A percentile compares a stretch with the other conserved stretches of the same genome.
Conservation (phyloP, 1,140 invertebrate species). For the Telenomus remus region DNA sequence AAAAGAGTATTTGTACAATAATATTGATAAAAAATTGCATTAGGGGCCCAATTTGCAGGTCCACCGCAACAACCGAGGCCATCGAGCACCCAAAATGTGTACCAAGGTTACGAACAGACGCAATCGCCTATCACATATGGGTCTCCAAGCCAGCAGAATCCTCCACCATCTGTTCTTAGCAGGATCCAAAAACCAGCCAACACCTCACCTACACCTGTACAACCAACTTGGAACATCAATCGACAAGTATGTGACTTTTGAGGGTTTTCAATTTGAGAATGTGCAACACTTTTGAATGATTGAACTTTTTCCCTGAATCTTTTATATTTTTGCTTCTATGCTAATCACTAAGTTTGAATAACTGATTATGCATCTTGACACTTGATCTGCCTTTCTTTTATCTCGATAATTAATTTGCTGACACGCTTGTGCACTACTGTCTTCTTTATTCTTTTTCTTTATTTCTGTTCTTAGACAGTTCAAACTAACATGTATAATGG, state of each 20-base stretch:
- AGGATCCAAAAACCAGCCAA: conserved; percentile 82
- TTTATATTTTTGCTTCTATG: background rate
- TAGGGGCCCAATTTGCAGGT: conserved; percentile 57
- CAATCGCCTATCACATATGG: conserved; percentile 82
- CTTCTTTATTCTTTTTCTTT: conserved; percentile 19
- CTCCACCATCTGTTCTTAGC: conserved; percentile 75
- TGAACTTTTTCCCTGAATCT: too few relatives aligned
- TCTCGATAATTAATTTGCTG: background rate
- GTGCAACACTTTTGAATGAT: background rate
- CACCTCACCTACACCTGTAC: conserved; percentile 81
- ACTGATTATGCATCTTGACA: too few relatives aligned
- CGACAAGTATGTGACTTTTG: conserved; percentile 64
- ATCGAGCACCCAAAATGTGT: conserved; percentile 82
- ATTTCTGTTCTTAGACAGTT: conserved; percentile 46
- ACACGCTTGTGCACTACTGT: conserved; percentile 15
- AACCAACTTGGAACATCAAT: conserved; percentile 78
- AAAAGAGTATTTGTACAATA: background rate
- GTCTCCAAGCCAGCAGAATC: conserved; percentile 76
- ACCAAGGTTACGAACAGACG: conserved; percentile 81
- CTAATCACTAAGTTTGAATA: too few relatives aligned
- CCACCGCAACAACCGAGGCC: conserved; percentile 77
- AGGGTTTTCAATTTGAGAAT: background rate
- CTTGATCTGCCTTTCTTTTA: too few relatives aligned
- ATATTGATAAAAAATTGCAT: conserved; percentile 42
- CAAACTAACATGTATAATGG: conserved; percentile 41